Evolutionary conservation across 2,888 invertebrate genomes (phyloP).

Genomic region (Maniola hyperantus): DNA sequence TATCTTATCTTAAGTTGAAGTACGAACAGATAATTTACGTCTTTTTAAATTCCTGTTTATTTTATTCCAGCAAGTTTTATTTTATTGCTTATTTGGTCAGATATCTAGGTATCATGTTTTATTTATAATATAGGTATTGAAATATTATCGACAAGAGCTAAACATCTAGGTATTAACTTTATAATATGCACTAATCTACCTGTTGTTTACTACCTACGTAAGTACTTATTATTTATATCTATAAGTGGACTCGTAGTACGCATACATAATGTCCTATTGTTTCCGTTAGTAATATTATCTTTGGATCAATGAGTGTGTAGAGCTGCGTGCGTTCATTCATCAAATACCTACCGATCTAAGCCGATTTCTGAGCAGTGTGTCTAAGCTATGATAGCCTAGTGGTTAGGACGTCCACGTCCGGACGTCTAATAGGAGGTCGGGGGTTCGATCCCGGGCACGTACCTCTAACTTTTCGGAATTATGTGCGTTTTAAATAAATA

Average conservation of each 20-base stretch:
- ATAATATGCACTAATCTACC: neutral
- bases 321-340: constrained; percentile 2
- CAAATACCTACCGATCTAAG: neutral
- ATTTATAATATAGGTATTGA: neutral
- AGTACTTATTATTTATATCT: neutral
- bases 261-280: neutral
- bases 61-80: too few relatives aligned
- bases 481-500: too few relatives aligned
- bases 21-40: too few relatives aligned
- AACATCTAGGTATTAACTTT: neutral
- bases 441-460: too few relatives aligned
- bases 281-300: neutral
- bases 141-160: neutral
- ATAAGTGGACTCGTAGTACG: neutral
- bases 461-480: too few relatives aligned
- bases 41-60: too few relatives aligned
- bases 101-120: neutral
- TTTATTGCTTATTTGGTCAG: too few relatives aligned
- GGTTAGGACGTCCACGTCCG: too few relatives aligned
- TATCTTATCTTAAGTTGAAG: too few relatives aligned
- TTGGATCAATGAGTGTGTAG: constrained; percentile 8
- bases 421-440: too few relatives aligned
- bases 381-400: too few relatives aligned
- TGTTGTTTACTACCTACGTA: neutral
- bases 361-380: too few relatives aligned